Evolutionary conservation across 2,888 invertebrate species (phyloP), one percentile per base, ranked within the genome.

Genomic region (Seladonia tumulorum): DNA sequence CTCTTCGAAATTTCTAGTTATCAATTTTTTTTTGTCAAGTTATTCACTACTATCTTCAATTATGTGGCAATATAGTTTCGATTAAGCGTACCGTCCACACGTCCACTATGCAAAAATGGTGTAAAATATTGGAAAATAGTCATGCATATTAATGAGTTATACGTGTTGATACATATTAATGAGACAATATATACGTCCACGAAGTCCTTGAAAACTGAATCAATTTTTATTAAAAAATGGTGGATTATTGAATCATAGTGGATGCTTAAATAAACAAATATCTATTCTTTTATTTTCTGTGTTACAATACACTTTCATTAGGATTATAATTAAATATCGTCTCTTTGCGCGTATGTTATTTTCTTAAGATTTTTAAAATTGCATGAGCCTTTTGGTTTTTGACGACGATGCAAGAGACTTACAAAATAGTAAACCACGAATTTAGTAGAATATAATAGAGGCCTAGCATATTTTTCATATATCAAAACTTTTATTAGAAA

Each of bases 61-160:
- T 63, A 63, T 7, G 29, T 25, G 29, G 29, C 16, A 29, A 63
- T 63, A 63, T 29, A 63, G 25, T 29, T 63, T 63, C 29, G 16
- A 63, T 29, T 10, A 25, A 60, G 14, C 4, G 60, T 25, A 63
- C 7, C 29, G 29, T 29, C 2, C 63, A 7, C 29, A 16, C 2
- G 63, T 63, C 14, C 16, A 29, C 63, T 29, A 63, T 63, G 63
- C 63, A 63, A 63, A 63, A 63, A 14, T 29, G 29, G 16, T 29
- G 63, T 63, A 63, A 25, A 63, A 63, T 29, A 63, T 63, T 63
- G 63, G 63, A 63, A 63, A 63, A 63, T 29, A 29, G 63, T 63
- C 63, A 63, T 63, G 63, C 63, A 63, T 63, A 63, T 63, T 63
- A 16, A 63, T 63, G 63, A 1, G 16, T 63, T 2, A 29, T 29